These are phyloP conservation scores for Phrynocephalus guinanensis DNA, from an alignment of 2,797 vertebrate genomes.

Conservation along the genomic window DNA sequence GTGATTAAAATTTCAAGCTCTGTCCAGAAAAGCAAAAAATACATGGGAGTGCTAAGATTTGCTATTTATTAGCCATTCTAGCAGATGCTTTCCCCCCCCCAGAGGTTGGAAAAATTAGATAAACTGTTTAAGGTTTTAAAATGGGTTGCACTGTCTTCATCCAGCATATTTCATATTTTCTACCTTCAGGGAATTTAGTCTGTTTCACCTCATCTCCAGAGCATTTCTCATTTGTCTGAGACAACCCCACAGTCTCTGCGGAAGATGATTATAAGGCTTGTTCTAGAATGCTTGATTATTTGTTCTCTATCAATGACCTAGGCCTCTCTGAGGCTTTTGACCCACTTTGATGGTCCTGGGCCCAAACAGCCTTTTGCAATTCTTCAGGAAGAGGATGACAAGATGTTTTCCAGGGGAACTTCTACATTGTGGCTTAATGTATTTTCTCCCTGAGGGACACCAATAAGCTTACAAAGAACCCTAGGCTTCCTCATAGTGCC, in stretches of 20 bases:
- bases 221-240: too few species aligned
- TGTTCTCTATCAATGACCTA: background rate
- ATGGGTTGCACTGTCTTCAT: background rate
- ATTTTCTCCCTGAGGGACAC: too few species aligned
- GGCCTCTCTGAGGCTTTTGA: too few species aligned
- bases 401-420: too few species aligned
- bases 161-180: background rate
- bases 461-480: too few species aligned
- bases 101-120: background rate
- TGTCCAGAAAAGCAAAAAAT: constrained; percentile 1
- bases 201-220: background rate
- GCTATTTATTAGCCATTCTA: constrained; percentile 33
- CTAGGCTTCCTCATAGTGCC: too few species aligned
- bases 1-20: constrained; percentile 30
- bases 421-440: too few species aligned
- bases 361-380: too few species aligned
- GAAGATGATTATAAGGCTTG: background rate
- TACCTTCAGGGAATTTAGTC: background rate
- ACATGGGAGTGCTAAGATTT: constrained; percentile 9
- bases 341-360: too few species aligned
- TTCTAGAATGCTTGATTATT: background rate
- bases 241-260: background rate
- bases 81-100: constrained; percentile 18
- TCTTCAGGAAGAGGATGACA: too few species aligned
- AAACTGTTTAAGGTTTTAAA: background rate